Evolutionary conservation across 2,888 invertebrate species (phyloP).

Genomic region (Perdita meconis): DNA sequence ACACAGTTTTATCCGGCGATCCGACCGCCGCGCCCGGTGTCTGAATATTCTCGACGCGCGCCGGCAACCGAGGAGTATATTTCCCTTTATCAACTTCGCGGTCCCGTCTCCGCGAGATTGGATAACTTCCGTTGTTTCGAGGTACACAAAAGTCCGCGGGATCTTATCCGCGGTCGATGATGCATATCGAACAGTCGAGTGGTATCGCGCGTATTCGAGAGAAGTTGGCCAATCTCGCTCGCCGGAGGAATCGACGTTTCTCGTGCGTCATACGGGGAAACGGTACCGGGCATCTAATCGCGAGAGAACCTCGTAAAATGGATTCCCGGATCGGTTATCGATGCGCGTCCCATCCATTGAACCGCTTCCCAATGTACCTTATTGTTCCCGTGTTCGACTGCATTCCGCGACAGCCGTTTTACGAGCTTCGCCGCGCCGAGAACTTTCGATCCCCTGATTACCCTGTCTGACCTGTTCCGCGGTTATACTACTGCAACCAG

Average conservation of each 20-base stretch:
- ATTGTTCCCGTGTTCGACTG: constrained; percentile 49
- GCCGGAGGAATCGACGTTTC: background rate
- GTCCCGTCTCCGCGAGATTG: constrained; percentile 65
- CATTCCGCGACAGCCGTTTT: constrained; percentile 47
- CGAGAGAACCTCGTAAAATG: constrained; percentile 6
- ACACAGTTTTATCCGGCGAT: constrained; percentile 30
- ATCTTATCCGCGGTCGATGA: constrained; percentile 65
- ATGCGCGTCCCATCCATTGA: background rate
- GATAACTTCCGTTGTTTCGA: constrained; percentile 71
- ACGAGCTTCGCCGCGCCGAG: constrained; percentile 29
- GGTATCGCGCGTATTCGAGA: too few relatives aligned
- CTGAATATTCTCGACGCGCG: constrained; percentile 55
- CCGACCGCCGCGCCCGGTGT: background rate
- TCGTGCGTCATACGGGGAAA: background rate
- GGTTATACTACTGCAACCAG: constrained; percentile 44
- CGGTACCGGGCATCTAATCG: background rate
- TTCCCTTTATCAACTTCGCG: constrained; percentile 66
- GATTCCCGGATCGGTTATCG: constrained; percentile 28
- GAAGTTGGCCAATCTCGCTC: background rate
- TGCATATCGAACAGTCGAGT: constrained; percentile 64
- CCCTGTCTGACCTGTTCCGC: constrained; percentile 48
- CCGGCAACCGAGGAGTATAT: constrained; percentile 31
- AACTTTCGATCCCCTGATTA: constrained; percentile 53
- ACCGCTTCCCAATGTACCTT: constrained; percentile 27
- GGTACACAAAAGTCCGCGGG: constrained; percentile 55